Percentiles rank a stretch among this genome's conserved stretches.
These are phyloP conservation scores for Melopsittacus undulatus DNA, from an alignment of 2,797 vertebrate genomes.

Conservation along the genomic window DNA sequence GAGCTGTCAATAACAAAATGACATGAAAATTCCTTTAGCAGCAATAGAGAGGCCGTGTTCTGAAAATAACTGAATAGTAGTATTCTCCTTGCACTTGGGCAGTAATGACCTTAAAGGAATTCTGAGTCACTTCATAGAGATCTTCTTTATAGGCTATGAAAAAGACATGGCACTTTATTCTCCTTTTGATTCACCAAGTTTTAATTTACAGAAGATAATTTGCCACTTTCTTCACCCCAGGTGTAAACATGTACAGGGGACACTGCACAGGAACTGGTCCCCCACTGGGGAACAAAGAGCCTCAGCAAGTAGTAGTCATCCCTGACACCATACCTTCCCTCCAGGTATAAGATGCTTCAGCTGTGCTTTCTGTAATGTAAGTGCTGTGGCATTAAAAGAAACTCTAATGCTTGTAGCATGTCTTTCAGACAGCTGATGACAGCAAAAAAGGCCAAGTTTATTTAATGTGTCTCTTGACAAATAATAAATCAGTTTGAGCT, in stretches of 20 bases:
- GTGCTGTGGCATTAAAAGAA: conserved; percentile 26
- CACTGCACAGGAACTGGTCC: neutral
- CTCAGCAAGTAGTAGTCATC: neutral
- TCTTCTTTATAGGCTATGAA: neutral
- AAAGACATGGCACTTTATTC: neutral
- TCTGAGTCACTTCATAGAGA: neutral
- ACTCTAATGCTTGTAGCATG: neutral
- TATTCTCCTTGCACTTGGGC: neutral
- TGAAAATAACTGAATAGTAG: neutral
- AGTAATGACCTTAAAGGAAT: neutral
- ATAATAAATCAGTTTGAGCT: conserved; percentile 42
- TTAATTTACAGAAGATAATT: neutral
- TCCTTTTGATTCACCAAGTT: neutral
- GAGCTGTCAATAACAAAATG: neutral
- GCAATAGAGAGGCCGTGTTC: neutral
- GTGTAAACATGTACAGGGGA: neutral
- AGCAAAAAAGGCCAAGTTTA: conserved; percentile 52
- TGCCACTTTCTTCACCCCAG: neutral
- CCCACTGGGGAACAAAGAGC: neutral
- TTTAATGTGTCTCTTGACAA: conserved; percentile 56
- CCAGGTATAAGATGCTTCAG: neutral
- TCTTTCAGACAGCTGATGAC: conserved; percentile 45
- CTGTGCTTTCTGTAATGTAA: neutral
- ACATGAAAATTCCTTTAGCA: neutral
- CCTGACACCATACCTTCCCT: neutral